phyloP scores from a whole-genome alignment of 1,140 invertebrate species.

The Nasonia longicornis region DNA sequence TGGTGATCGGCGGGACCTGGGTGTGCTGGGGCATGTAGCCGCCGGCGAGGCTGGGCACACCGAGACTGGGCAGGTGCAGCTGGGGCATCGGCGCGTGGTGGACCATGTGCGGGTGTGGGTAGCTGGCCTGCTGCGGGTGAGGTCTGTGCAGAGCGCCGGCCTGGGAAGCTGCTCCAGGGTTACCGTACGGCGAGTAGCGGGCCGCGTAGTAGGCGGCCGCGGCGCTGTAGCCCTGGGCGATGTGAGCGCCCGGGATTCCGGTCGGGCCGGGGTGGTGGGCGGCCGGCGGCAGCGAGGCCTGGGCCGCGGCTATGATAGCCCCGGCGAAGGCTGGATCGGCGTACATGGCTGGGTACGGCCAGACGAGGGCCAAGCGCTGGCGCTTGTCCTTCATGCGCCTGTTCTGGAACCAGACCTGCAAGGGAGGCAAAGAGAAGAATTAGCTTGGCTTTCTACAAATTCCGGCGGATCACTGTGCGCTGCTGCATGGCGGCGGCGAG shows the following conservation, averaged over 20 bases:
- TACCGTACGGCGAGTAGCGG: constrained; percentile 57
- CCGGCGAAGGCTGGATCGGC: constrained; percentile 92
- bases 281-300: constrained; percentile 70
- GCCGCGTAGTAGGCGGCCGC: constrained; percentile 59
- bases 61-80: constrained; percentile 12
- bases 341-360: constrained; percentile 92
- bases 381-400: constrained; percentile 99
- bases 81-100: constrained; percentile 29
- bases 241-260: constrained; percentile 62
- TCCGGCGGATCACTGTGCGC: neutral
- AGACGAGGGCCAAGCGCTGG: constrained; percentile 91
- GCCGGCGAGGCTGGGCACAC: neutral
- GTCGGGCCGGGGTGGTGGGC: constrained; percentile 64
- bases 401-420: constrained; percentile 98
- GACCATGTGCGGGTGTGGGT: constrained; percentile 42
- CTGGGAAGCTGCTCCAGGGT: constrained; percentile 28
- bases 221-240: constrained; percentile 50
- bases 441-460: neutral
- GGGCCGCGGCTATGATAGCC: constrained; percentile 81
- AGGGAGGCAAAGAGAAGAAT: constrained; percentile 35
- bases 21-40: neutral
- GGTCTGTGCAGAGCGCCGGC: constrained; percentile 38
- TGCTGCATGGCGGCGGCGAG: constrained; percentile 33
- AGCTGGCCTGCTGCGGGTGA: constrained; percentile 31
- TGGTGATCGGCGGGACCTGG: constrained; percentile 33